These are phyloP conservation scores for Caerostris extrusa DNA, from an alignment of 1,140 invertebrate genomes.

Conservation along the genomic window DNA sequence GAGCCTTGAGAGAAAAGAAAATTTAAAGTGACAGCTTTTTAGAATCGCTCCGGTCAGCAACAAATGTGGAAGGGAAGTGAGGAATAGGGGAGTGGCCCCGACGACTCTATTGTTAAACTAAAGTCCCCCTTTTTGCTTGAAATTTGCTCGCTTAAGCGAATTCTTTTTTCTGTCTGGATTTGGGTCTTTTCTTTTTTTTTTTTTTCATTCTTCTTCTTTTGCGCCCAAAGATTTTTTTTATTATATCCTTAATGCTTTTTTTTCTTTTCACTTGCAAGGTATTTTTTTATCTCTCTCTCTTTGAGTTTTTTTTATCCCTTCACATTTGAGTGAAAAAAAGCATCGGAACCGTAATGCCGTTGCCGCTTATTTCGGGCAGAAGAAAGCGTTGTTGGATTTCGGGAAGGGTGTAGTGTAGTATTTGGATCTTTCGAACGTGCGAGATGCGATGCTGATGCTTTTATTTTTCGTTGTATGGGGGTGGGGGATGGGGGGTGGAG, in stretches of 20 bases:
- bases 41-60: slow-evolving; percentile 70
- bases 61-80: slow-evolving; percentile 43
- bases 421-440: not conserved
- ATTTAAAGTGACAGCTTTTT: slow-evolving; percentile 76
- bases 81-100: not conserved
- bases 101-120: slow-evolving; percentile 65
- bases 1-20: slow-evolving; percentile 32
- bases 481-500: not conserved
- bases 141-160: slow-evolving; percentile 75
- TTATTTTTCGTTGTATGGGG: not conserved
- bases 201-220: not conserved
- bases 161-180: slow-evolving; percentile 60
- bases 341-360: slow-evolving; percentile 6
- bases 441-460: not conserved
- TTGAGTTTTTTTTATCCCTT: not conserved
- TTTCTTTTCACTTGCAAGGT: not conserved
- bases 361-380: slow-evolving; percentile 27
- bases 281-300: too few species aligned
- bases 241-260: slow-evolving; percentile 55
- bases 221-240: too few species aligned
- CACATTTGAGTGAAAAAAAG: not conserved
- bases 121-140: slow-evolving; percentile 45
- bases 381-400: slow-evolving; percentile 18
- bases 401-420: not conserved
- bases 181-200: not conserved